Conservation (phyloP, 2,113 vertebrate genomes). For the Chrysemys picta region DNA sequence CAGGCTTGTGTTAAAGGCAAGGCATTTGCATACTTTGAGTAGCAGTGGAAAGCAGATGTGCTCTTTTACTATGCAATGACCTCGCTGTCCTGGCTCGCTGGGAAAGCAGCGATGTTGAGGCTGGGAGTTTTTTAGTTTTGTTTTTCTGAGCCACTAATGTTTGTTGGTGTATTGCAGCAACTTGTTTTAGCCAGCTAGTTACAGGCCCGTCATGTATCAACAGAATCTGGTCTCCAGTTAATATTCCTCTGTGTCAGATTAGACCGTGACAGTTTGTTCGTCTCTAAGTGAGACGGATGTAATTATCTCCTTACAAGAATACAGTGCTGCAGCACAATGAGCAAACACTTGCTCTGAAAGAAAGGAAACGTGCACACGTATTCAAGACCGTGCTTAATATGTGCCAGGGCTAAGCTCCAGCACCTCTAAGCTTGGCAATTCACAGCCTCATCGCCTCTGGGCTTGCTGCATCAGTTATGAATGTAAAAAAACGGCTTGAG, state of each 20-base stretch:
- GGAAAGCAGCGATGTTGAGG: not conserved
- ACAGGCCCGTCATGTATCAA: not conserved
- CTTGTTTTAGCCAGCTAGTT: conserved; percentile 27
- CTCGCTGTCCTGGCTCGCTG: not conserved
- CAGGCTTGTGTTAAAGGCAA: not conserved
- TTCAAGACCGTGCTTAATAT: not conserved
- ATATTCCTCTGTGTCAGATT: conserved; percentile 43
- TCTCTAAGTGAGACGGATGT: not conserved
- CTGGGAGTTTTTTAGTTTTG: not conserved
- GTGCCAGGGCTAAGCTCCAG: no score
- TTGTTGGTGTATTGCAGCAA: not conserved
- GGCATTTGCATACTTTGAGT: not conserved
- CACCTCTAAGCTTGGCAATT: no score
- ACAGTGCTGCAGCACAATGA: not conserved
- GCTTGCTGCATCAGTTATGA: no score
- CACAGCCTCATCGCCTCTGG: no score
- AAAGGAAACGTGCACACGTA: not conserved
- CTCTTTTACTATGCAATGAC: fast-evolving
- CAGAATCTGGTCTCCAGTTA: conserved; percentile 25
- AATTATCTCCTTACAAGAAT: not conserved
- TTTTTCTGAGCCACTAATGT: not conserved
- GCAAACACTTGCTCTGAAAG: not conserved
- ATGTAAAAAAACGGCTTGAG: no score
- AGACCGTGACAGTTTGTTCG: not conserved
- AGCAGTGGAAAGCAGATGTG: not conserved